Base-by-base conservation (phyloP, 2,113 vertebrate species). In the Brachionichthys hirsutus region DNA sequence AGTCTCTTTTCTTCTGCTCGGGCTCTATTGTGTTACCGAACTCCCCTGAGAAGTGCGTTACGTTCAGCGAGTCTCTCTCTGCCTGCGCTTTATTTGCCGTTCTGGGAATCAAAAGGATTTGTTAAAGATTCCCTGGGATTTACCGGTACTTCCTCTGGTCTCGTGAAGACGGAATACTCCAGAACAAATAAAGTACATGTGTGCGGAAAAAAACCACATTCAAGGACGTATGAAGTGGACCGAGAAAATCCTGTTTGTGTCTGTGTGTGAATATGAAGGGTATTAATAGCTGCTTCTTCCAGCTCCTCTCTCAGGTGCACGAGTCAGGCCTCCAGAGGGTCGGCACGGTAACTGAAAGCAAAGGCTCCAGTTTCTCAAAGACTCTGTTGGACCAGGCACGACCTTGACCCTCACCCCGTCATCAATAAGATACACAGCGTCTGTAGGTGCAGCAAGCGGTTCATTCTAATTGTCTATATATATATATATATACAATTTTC, bases 361-460 rank as follows among this genome's bases (percentile, higher is more conserved):
- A 78, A 67, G 56, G 51, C 54, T 87, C 80, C 2, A 7, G 43
- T 78, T 81, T 81, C 81, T 81, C 78, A 73, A 49, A 51, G 58
- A 56, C 78, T 19, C 17, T 22, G 75, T 19, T 36, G 63, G 58
- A 73, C 72, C 73, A 50, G 36, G 24, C 40, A 12, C 14, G 64
- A 83, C 56, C 77, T 36, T 11, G 30, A 51, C 65, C 19, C 47
- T 38, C 55, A 77, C 72, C 62, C 52, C 8, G 3, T 14, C 55
- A 52, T 64, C 36, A 65, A 48, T 59, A 42, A 42, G 17, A 14
- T 54, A 51, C 44, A 45, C 17, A 36, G 5, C 8, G 8, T 30
- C 24, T 30, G 24, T 6, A 30, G 8, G 24, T 4, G 24, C 24
- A 30, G 24, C 4, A 8, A 30, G 24, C 24, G 8, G 24, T 30